These are phyloP conservation scores for Chaetura pelagica DNA, from an alignment of 2,113 vertebrate species.

Conservation along the genomic window DNA sequence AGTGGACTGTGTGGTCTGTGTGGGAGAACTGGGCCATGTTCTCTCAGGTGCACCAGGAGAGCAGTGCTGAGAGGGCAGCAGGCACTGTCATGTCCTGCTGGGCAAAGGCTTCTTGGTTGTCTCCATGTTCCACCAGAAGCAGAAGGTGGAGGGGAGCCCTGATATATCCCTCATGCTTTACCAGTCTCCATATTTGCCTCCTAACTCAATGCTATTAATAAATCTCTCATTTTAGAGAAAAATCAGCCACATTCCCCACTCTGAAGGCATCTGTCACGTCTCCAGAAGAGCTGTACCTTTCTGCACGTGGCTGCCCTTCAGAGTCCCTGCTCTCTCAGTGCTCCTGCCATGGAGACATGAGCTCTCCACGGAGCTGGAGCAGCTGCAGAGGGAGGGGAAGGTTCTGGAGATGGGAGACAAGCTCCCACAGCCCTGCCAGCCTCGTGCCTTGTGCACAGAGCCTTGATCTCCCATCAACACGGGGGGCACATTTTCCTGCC, in stretches of 20 bases:
- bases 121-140: accelerated
- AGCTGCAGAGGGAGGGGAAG: not conserved
- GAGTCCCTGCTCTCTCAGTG: not conserved
- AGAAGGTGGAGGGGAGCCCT: not conserved
- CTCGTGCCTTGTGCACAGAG: not conserved
- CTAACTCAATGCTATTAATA: not conserved
- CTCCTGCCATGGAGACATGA: accelerated
- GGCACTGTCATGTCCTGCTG: not conserved
- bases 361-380: not conserved
- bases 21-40: accelerated
- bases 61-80: not conserved
- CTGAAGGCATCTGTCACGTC: not conserved
- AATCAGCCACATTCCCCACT: not conserved
- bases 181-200: not conserved
- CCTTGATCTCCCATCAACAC: not conserved
- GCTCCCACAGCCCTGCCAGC: not conserved
- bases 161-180: accelerated
- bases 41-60: not conserved
- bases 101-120: not conserved
- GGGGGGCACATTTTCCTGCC: not conserved
- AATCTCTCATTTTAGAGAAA: not conserved
- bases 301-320: not conserved
- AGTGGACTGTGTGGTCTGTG: accelerated
- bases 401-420: not conserved
- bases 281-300: accelerated